These are phyloP conservation scores for Xenopus laevis DNA, from an alignment of 2,113 vertebrate species.

Conservation along the genomic window DNA sequence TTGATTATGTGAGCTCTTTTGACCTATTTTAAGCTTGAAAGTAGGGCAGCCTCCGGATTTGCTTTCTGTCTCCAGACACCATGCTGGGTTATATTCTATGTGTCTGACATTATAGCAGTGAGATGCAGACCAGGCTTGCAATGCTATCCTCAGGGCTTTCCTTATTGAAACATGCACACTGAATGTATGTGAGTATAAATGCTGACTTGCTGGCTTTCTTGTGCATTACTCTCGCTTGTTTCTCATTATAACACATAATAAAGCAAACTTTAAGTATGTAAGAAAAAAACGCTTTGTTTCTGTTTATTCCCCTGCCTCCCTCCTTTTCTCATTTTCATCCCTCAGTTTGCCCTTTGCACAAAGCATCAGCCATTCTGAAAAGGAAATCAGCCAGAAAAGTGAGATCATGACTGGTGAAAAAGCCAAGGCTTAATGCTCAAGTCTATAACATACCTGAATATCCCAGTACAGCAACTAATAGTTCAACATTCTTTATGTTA, in stretches of 20 bases:
- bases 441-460: no score
- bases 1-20: slow-evolving; percentile 68
- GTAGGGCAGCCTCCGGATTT: slow-evolving; percentile 67
- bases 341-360: no score
- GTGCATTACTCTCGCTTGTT: slow-evolving; percentile 8
- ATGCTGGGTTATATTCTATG: slow-evolving; percentile 56
- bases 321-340: no score
- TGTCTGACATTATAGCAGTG: slow-evolving; percentile 58
- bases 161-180: slow-evolving; percentile 51
- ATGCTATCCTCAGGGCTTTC: slow-evolving; percentile 49
- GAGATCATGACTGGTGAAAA: no score
- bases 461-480: no score
- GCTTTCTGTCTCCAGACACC: slow-evolving; percentile 63
- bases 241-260: slow-evolving; percentile 27
- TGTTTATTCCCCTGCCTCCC: no score
- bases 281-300: no score
- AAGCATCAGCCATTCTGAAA: no score
- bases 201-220: slow-evolving; percentile 17
- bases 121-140: slow-evolving; percentile 44
- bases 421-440: no score
- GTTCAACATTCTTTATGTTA: no score
- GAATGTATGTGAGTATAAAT: slow-evolving; percentile 49
- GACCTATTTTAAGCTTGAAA: slow-evolving; percentile 75
- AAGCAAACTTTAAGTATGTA: background rate
- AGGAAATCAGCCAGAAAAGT: no score